Percentiles rank a stretch among this genome's conserved stretches.
These are phyloP conservation scores for Rutilus rutilus DNA, from an alignment of 2,113 vertebrate genomes.

Conservation along the genomic window DNA sequence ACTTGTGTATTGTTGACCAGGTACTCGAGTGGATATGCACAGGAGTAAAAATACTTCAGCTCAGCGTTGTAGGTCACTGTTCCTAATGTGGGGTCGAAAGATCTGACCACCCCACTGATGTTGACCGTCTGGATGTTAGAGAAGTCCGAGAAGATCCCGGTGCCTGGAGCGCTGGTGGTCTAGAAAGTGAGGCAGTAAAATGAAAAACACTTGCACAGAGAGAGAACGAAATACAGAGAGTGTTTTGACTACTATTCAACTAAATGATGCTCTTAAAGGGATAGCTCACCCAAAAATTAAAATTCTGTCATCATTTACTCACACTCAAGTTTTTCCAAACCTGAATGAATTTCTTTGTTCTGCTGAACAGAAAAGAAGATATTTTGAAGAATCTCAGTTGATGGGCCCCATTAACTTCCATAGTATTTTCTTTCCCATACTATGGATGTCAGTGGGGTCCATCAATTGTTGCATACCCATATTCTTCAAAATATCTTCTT, in stretches of 20 bases:
- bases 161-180: conserved; percentile 66
- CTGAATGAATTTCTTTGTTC: too few species aligned
- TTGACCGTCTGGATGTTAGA: conserved; percentile 74
- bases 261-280: background rate
- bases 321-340: too few species aligned
- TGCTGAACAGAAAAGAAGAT: too few species aligned
- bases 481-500: too few species aligned
- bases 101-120: conserved; percentile 69
- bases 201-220: background rate
- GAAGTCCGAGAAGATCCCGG: conserved; percentile 71
- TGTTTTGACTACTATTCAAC: background rate
- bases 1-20: conserved; percentile 76
- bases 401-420: too few species aligned
- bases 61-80: conserved; percentile 73
- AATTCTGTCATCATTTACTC: too few species aligned
- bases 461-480: too few species aligned
- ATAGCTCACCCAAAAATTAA: too few species aligned
- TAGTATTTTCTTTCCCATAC: too few species aligned
- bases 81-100: conserved; percentile 67
- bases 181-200: conserved; percentile 51
- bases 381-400: too few species aligned
- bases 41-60: conserved; percentile 76
- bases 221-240: background rate
- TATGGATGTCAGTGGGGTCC: too few species aligned
- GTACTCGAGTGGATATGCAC: conserved; percentile 76